Evolutionary conservation across 1,140 invertebrate species (phyloP).

Genomic region (Phortica variegata): DNA sequence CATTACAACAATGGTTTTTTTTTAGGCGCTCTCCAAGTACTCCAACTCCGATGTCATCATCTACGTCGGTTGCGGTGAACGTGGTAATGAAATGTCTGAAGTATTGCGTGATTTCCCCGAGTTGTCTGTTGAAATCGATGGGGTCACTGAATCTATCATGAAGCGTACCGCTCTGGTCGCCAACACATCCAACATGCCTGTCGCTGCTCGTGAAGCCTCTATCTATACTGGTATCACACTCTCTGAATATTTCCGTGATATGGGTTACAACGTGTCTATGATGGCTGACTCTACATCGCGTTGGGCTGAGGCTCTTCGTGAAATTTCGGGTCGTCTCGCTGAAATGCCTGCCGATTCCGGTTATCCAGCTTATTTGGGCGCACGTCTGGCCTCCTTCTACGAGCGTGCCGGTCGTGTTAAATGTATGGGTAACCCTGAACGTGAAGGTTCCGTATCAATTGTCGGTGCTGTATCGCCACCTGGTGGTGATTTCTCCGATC

Average conservation of each 20-base stretch:
- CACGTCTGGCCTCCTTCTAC: conserved; percentile 98
- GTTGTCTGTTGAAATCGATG: conserved; percentile 95
- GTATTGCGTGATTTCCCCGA: conserved; percentile 99
- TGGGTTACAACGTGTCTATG: conserved; percentile 99
- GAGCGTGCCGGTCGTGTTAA: conserved; percentile 97
- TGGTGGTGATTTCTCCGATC: conserved; percentile 99
- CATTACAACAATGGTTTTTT: background rate
- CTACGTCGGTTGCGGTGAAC: conserved; percentile 98
- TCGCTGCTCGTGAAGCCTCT: conserved; percentile 99
- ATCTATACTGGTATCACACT: conserved; percentile 97
- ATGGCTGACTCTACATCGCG: conserved; percentile 99
- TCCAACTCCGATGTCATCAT: conserved; percentile 99
- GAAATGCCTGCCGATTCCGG: conserved; percentile 99
- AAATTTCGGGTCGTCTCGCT: conserved; percentile 99
- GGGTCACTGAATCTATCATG: conserved; percentile 98
- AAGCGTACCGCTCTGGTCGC: conserved; percentile 98
- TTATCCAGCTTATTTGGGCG: conserved; percentile 98
- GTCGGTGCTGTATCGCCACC: conserved; percentile 99
- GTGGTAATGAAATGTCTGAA: conserved; percentile 85
- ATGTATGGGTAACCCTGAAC: conserved; percentile 96
- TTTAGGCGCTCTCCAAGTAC: conserved; percentile 92
- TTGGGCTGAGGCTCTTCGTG: conserved; percentile 99
- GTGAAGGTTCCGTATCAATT: conserved; percentile 98
- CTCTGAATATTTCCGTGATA: conserved; percentile 98
- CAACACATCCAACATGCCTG: conserved; percentile 99